These are phyloP conservation scores for Saxicola maurus DNA, from an alignment of 2,797 vertebrate species.

Conservation along the genomic window DNA sequence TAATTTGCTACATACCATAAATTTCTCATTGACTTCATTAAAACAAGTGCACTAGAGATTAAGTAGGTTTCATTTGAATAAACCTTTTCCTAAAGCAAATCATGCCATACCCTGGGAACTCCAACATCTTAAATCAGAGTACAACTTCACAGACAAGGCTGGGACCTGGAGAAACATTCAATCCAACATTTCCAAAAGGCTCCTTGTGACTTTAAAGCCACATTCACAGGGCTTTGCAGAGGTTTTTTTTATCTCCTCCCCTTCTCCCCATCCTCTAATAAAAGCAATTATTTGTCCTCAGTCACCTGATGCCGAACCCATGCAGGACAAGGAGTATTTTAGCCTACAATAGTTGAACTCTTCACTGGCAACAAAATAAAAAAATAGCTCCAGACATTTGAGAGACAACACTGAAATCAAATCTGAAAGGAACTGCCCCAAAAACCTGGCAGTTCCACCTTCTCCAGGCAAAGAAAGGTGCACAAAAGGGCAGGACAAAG, in stretches of 20 bases:
- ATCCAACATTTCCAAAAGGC: neutral
- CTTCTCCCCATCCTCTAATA: neutral
- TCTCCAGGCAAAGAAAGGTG: neutral
- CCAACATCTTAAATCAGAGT: neutral
- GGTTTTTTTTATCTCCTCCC: neutral
- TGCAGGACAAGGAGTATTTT: neutral
- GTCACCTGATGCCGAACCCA: neutral
- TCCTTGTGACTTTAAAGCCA: neutral
- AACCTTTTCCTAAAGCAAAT: neutral
- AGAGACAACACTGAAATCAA: neutral
- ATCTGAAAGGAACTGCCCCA: neutral
- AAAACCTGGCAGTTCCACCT: neutral
- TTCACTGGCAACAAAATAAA: neutral
- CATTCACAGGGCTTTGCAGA: neutral
- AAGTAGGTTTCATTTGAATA: conserved; percentile 26
- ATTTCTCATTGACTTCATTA: conserved; percentile 38
- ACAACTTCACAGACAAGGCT: neutral
- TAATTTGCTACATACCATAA: neutral
- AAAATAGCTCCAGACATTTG: neutral
- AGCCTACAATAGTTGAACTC: neutral
- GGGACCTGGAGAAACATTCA: neutral
- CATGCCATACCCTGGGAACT: neutral
- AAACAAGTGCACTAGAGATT: conserved; percentile 25
- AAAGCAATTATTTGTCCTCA: neutral
- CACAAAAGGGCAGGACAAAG: neutral